These are phyloP conservation scores for Myotis lucifugus DNA, from an alignment of 2,113 vertebrate species.

Conservation along the genomic window DNA sequence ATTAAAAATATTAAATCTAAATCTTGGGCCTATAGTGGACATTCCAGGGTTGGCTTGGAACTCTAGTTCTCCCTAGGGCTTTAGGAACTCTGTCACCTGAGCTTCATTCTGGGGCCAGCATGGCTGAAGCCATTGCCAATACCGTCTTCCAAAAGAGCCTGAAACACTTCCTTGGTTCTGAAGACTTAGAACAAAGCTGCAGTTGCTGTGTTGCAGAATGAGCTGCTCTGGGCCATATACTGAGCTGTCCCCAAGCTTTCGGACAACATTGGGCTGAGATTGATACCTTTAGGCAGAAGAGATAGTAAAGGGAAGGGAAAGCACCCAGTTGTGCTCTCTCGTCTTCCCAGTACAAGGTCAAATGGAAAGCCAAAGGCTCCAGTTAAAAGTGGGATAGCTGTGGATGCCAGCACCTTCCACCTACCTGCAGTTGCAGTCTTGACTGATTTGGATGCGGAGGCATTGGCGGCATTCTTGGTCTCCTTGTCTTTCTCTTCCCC, in stretches of 20 bases:
- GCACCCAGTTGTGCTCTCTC: not conserved
- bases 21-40: not conserved
- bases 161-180: not conserved
- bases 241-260: not conserved
- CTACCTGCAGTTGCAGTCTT: constrained; percentile 92
- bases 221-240: not conserved
- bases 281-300: not conserved
- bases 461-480: constrained; percentile 96
- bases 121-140: not conserved
- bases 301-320: not conserved
- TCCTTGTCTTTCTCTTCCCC: constrained; percentile 94
- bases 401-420: not conserved
- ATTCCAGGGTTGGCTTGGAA: not conserved
- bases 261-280: not conserved
- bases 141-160: not conserved
- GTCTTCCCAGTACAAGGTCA: not conserved
- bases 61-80: not conserved
- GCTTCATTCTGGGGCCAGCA: not conserved
- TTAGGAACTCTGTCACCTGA: not conserved
- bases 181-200: not conserved
- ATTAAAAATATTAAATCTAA: not conserved
- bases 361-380: not conserved
- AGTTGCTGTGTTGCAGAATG: not conserved
- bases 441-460: constrained; percentile 91
- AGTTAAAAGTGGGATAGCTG: fast-evolving